A percentile compares a stretch with the other conserved stretches of the same genome.
phyloP scores from a whole-genome alignment of 2,888 invertebrate species.

The Malachius bipustulatus region DNA sequence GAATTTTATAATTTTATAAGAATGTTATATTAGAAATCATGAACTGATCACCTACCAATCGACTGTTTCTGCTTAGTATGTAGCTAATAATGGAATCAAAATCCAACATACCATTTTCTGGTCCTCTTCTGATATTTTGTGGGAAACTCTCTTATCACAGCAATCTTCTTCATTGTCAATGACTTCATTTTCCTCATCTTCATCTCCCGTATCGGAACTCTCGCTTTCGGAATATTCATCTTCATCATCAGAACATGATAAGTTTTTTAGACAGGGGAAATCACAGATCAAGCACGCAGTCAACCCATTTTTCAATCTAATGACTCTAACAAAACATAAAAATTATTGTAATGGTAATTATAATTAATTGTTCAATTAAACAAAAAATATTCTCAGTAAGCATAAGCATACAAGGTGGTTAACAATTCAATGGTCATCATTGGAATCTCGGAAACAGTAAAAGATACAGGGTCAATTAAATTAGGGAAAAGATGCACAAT shows the following conservation, averaged over 20 bases:
- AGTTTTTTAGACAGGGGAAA: conserved; percentile 6
- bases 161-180: conserved; percentile 22
- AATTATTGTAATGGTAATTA: background rate
- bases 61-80: too few relatives aligned
- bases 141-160: too few relatives aligned
- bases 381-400: too few relatives aligned
- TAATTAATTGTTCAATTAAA: too few relatives aligned
- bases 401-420: too few relatives aligned
- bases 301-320: conserved; percentile 57
- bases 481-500: too few relatives aligned
- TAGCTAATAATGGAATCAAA: conserved; percentile 2
- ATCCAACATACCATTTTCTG: background rate
- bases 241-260: conserved; percentile 26
- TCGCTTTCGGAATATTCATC: conserved; percentile 19
- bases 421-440: too few relatives aligned
- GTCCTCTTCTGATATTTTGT: conserved; percentile 1
- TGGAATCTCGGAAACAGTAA: too few relatives aligned
- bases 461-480: too few relatives aligned
- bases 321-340: conserved; percentile 39
- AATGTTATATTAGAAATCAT: too few relatives aligned
- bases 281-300: conserved; percentile 63
- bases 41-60: background rate
- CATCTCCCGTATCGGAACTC: conserved; percentile 23
- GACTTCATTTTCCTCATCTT: conserved; percentile 26
- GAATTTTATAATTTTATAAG: too few relatives aligned